Evolutionary conservation across 2,113 vertebrate species (phyloP), one percentile per base, ranked within the genome.

Genomic region (Etheostoma cragini): DNA sequence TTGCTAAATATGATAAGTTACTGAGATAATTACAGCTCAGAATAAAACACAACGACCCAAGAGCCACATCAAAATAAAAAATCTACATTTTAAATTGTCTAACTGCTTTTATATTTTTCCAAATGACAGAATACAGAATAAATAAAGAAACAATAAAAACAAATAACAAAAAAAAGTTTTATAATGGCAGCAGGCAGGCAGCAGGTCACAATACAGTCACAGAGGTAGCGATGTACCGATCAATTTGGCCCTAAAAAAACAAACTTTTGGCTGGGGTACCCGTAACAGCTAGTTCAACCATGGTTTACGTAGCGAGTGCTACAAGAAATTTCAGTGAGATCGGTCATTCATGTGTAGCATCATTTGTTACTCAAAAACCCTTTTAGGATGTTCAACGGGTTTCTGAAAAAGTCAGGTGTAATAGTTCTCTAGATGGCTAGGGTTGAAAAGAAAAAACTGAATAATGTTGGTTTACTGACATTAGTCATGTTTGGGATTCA

Each of bases 171-270:
- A 26, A 2, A 26, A 26, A 26, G 26, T 75, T 58, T 45, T 1
- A 56, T 53, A 64, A 45, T 79, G 45, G 72, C 54, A 68, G 8
- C 16, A 54, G 12, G 69, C 53, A 21, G 52, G 19, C 86, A 73
- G 45, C 63, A 88, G 87, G 53, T n/a, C n/a, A n/a, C n/a, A n/a
- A n/a, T 8, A 61, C 26, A 38, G 46, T 22, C 46, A 22, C 38
- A n/a, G 47, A 47, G 10, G 3, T 7, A 30, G 15, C 21, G 8
- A 26, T 19, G 47, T 7, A 15, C 38, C 2, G 10, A 42, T 42
- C 38, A 42, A 42, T 42, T 42, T 42, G 38, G 17, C 49, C 49
- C 17, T 50, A 2, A 50, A 21, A 50, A 11, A 42, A 42, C 38
- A 42, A 8, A 42, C 8, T 10, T 42, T 42, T 42, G 8, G 38